Base-by-base conservation (phyloP, 2,888 invertebrate species). In the Drosophila fulvimacula region DNA sequence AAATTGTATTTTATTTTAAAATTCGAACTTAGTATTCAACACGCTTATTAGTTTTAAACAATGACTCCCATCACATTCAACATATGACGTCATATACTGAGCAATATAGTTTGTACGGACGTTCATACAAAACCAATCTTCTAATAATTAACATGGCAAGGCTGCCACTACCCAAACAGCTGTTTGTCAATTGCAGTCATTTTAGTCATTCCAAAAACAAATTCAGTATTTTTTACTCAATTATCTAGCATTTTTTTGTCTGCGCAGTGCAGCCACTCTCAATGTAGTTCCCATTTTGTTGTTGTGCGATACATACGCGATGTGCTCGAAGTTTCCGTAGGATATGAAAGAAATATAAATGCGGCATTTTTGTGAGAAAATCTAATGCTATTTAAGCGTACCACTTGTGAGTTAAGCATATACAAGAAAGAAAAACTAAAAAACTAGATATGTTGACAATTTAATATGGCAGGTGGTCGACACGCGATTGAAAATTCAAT, bases 81-180 rank as follows among this genome's bases (percentile, higher is more conserved):
- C 6, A 2, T 19, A 41, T 27, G n/a, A 27, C 27, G 0, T 46
- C n/a, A 46, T 10, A 5, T 3, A n/a, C 30, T 46, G 24, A 27
- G 24, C 15, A 24, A 24, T 1, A 11, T 13, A 5, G 42, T 13
- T 6, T 5, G 6, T 3, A 21, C 11, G 6, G n/a, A 48, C 6
- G 11, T 11, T 5, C 17, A 13, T 1, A n/a, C 3, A 27, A 38
- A 1, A 7, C 0, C 9, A 55, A 76, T 46, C 72, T 76, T 62
- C 27, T 24, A 4, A 2, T 6, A 15, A 9, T 19, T 2, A 5
- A 10, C 59, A 61, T 76, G 57, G 11, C 5, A 66, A n/a, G 10
- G 77, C 15, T 76, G 69, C 69, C 76, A 69, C 57, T 69, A 32
- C 15, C 1, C 3, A n/a, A 76, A 39, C 76, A 76, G 76, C 76